Base-by-base conservation (phyloP, 2,113 vertebrate species). In the Zosterops hypoxanthus region DNA sequence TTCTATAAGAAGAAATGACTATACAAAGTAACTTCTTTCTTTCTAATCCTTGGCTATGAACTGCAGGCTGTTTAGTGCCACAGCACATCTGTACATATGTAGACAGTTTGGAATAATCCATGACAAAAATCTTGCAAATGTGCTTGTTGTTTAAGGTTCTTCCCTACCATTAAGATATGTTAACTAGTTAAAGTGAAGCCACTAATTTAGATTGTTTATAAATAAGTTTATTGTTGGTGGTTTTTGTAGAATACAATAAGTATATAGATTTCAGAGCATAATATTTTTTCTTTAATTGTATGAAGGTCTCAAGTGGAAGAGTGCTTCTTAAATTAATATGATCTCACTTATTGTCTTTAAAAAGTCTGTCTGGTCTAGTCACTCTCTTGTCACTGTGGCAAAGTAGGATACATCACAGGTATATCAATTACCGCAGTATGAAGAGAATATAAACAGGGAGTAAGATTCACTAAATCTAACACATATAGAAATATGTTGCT, bases 41-140 rank as follows among this genome's bases (percentile, higher is more conserved):
- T 65, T 42, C 41, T 92, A 59, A 59, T 73, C 31, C 39, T 52
- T 85, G 33, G 21, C 57, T 89, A 12, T 46, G 42, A 85, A 53
- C 57, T 76, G 52, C n/a, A 61, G 86, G 44, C 61, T 82, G 44
- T 91, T 86, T 33, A 79, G 41, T 89, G 42, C 57, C 50, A 57
- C 39, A 55, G 70, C 63, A 85, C 78, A 82, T 91, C 81, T 87
- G 61, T 79, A 84, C 36, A 4, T 53, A 78, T 79, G 79, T 65
- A 95, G 78, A 85, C 61, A 56, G 36, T 92, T 83, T 9, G 41
- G 44, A 75, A 52, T 82, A 84, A 95, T 79, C 77, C 41, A 18
- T 65, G 71, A 93, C 79, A 86, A 93, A 94, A 92, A 57, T 92
- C 57, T 90, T 95, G 70, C 73, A 87, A 66, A 72, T 55, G 23